Base-by-base conservation (phyloP, 2,113 vertebrate genomes). In the Eretmodus cyanostictus region DNA sequence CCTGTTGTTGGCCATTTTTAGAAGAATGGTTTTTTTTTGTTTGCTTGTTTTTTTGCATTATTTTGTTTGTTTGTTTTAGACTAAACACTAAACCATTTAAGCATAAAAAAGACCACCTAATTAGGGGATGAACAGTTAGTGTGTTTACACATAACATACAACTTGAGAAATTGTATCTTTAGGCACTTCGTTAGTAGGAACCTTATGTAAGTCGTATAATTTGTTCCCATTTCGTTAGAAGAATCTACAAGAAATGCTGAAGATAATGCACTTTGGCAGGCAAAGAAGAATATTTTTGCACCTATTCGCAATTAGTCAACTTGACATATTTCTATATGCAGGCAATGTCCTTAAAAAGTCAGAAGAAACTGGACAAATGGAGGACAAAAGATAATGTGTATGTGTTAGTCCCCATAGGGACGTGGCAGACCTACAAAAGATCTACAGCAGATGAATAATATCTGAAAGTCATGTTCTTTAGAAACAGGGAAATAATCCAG, bases 11-110 rank as follows among this genome's bases (percentile, higher is more conserved):
- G 0, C 22, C 8, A 73, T 73, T 73, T 71, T 27, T 73, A 45
- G 38, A 27, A 27, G 22, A 73, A 7, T 2, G 8, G 29, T 0
- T 0, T 0, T 3, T 12, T 4, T 71, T 71, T n/a, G 2, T 40
- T 45, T 45, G 22, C 4, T 73, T 45, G 38, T 16, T 73, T 73
- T 5, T 27, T 19, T 63, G 29, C 34, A 10, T 2, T 61, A 42
- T 68, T 40, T 5, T 38, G 34, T 68, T 66, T 59, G 55, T 31
- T 66, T 68, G 63, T 24, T 68, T 68, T 68, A 68, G 34, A 73
- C 22, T 45, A 45, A 42, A 71, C 5, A 16, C 66, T 9, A 6
- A 42, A 71, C 12, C 66, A 22, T 42, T 71, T 16, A 42, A 73
- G 22, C 0, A 73, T 10, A 68, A 40, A 68, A 40, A 68, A 14